Evolutionary conservation across 2,888 invertebrate genomes (phyloP).

Genomic region (Zelleria hepariella): DNA sequence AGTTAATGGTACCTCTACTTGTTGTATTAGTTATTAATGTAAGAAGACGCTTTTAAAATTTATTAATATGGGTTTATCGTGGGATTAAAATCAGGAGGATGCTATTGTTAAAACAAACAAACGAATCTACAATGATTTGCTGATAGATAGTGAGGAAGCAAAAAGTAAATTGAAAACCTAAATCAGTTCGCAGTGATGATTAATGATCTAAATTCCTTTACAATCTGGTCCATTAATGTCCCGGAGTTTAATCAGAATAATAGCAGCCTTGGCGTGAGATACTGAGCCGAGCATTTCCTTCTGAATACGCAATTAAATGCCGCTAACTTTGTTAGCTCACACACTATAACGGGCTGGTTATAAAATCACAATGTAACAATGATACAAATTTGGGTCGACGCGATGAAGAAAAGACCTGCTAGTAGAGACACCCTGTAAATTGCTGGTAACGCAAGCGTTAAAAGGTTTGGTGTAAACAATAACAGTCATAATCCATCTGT

Average conservation of each 20-base stretch:
- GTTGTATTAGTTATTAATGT: not conserved
- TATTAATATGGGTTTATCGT: not conserved
- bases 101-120: not conserved
- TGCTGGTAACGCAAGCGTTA: not conserved
- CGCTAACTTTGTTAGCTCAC: slow-evolving; percentile 35
- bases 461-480: not conserved
- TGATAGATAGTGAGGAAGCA: not conserved
- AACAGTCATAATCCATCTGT: too few species aligned
- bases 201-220: not conserved
- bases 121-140: not conserved
- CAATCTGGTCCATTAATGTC: not conserved
- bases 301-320: slow-evolving; percentile 37
- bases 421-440: not conserved
- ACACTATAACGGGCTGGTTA: slow-evolving; percentile 28
- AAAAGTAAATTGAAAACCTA: not conserved
- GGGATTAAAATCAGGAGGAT: not conserved
- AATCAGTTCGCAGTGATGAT: not conserved
- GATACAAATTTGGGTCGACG: not conserved
- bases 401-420: not conserved
- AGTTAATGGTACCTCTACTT: not conserved
- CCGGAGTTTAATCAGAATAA: not conserved
- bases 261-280: slow-evolving; percentile 6
- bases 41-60: not conserved
- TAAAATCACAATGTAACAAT: slow-evolving; percentile 7
- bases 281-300: slow-evolving; percentile 17